Evolutionary conservation across 2,888 invertebrate species (phyloP), one percentile per base, ranked within the genome.

Genomic region (Luperina testacea): DNA sequence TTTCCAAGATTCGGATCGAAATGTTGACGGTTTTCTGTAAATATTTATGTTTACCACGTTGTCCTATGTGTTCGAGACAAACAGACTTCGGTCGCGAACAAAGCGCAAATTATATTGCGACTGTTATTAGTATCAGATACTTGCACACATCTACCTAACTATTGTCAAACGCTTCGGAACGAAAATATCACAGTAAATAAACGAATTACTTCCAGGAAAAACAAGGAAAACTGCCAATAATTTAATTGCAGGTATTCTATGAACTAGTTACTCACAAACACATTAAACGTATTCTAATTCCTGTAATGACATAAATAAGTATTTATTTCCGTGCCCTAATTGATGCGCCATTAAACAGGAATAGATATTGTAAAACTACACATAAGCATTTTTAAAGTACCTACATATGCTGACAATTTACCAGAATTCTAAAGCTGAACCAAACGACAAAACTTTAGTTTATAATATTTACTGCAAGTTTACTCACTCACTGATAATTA

Each of bases 21-120:
- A 86, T 83, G 86, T 85, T 84, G 81, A 80, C 78, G 65, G 69
- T 83, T 81, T 71, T 67, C 79, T 45, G 91, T 92, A 92, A 91
- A 92, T 93, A 92, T 92, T 92, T 92, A 90, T 92, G 92, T 93
- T 94, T 92, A 91, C 89, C 71, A 73, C 81, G 77, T 79, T 73
- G 84, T 81, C 78, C 32, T 32, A 77, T 75, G 63, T 78, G 77
- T 72, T 77, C 68, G 82, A 81, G 75, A 84, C 82, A 83, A 86
- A 87, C 81, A 84, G 75, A 74, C 76, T 77, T 84, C 71, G 53
- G 53, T 85, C 69, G 82, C 80, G 77, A 73, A 84, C 77, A 78
- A 74, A 75, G 73, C 75, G 83, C 83, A 79, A 80, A 82, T 85
- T 80, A 80, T 82, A 75, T 83, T 77, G 78, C 77, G 72, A 45